Conservation (phyloP, 2,113 vertebrate genomes). For the Grammomys dolichurus region DNA sequence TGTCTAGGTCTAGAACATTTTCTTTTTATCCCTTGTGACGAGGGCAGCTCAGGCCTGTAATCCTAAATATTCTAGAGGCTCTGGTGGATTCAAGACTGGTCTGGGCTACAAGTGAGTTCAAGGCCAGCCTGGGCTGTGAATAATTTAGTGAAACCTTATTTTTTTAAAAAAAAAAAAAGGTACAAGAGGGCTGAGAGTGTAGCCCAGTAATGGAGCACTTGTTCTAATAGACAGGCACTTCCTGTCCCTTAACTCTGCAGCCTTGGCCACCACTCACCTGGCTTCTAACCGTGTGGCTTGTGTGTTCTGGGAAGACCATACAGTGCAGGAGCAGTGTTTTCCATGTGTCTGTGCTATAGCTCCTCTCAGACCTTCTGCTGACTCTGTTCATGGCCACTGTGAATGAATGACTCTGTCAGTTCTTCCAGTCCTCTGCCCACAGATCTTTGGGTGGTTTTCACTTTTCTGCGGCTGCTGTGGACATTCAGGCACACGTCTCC, state of each 20-base stretch:
- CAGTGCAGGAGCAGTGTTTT: background rate
- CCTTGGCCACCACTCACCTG: background rate
- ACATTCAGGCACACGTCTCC: background rate
- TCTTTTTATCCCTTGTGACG: background rate
- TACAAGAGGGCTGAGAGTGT: background rate
- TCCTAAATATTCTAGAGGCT: background rate
- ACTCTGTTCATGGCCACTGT: background rate
- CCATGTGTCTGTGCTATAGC: rapidly evolving
- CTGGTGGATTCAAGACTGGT: background rate
- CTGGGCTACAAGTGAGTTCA: background rate
- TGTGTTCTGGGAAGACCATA: background rate
- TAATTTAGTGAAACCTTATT: background rate
- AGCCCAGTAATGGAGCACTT: background rate
- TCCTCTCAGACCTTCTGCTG: rapidly evolving
- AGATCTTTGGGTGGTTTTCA: background rate
- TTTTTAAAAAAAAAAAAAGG: background rate
- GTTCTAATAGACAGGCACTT: background rate
- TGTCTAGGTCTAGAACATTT: background rate
- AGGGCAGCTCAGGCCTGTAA: background rate
- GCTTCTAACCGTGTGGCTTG: background rate
- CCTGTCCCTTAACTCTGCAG: background rate
- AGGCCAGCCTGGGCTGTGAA: no score
- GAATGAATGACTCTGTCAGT: rapidly evolving
- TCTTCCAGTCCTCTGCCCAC: background rate
- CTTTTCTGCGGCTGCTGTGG: background rate